Base-by-base conservation (phyloP, 2,888 invertebrate species). In the Caenorhabditis zanzibari region DNA sequence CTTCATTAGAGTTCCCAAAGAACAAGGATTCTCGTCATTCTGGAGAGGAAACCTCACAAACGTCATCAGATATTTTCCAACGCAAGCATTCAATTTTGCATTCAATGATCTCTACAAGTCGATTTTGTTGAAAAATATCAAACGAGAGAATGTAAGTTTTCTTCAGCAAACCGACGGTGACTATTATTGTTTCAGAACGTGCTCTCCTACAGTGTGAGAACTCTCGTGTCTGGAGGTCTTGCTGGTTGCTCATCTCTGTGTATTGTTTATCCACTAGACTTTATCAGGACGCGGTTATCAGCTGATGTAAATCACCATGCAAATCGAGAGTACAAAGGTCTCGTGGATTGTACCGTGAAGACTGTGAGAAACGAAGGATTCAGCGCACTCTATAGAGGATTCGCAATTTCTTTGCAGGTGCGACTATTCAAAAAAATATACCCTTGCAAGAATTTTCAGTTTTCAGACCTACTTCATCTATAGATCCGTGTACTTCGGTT, bases 401-500 rank as follows among this genome's bases (percentile, higher is more conserved):
- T 97, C 94, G 95, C 95, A 90, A 96, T 97, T 90, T 97, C 97
- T 79, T 96, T 97, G 86, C 96, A 97, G 94, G 96, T 96, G 44
- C n/a, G 16, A 93, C n/a, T n/a, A n/a, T n/a, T n/a, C n/a, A n/a
- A n/a, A n/a, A n/a, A n/a, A n/a, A n/a, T n/a, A n/a, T n/a, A 41
- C n/a, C n/a, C 64, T n/a, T n/a, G n/a, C n/a, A n/a, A n/a, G 44
- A 22, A 35, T 52, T 38, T 6, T 10, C 6, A 26, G 32, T 72
- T 82, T 80, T 14, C 73, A 88, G 85, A 88, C 88, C 2, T 88
- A 88, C 54, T 89, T 97, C 92, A 96, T 97, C 94, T 97, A 97
- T 94, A 95, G 96, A 93, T 97, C 96, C 52, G 95, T 96, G 82
- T 97, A 96, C 95, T 97, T 97, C 94, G 97, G 97, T 85, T 96